A percentile compares a stretch with the other conserved stretches of the same genome.
These are phyloP conservation scores for Diachasma alloeum DNA, from an alignment of 1,140 invertebrate genomes.

Conservation along the genomic window DNA sequence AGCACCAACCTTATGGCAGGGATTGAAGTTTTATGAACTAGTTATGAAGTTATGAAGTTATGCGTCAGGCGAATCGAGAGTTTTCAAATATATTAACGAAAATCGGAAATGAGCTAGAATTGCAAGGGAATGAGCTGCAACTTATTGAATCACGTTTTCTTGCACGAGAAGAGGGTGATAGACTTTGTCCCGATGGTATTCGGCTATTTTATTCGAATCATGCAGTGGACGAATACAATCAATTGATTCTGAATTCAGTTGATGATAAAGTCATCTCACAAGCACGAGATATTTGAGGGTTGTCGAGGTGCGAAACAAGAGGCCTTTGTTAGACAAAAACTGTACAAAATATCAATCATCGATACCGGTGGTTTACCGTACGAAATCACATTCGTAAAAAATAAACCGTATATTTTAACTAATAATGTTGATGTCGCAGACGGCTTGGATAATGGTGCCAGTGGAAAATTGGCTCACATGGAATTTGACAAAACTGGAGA, in stretches of 20 bases:
- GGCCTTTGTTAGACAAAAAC: not conserved
- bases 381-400: not conserved
- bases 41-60: conserved; percentile 39
- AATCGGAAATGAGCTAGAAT: conserved; percentile 36
- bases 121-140: conserved; percentile 12
- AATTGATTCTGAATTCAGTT: not conserved
- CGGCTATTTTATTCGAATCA: conserved; percentile 25
- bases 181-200: conserved; percentile 24
- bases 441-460: not conserved
- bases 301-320: not conserved
- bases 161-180: conserved; percentile 16
- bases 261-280: not conserved
- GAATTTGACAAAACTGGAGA: not conserved
- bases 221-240: not conserved
- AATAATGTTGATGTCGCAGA: not conserved
- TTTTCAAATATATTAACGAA: conserved; percentile 43
- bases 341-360: not conserved
- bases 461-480: not conserved
- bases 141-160: conserved; percentile 31
- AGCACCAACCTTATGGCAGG: conserved; percentile 41
- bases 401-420: not conserved
- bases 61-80: conserved; percentile 41
- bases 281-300: not conserved
- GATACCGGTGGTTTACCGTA: not conserved
- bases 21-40: conserved; percentile 43